phyloP scores from a whole-genome alignment of 2,113 vertebrate genomes.

The Lipotes vexillifer region DNA sequence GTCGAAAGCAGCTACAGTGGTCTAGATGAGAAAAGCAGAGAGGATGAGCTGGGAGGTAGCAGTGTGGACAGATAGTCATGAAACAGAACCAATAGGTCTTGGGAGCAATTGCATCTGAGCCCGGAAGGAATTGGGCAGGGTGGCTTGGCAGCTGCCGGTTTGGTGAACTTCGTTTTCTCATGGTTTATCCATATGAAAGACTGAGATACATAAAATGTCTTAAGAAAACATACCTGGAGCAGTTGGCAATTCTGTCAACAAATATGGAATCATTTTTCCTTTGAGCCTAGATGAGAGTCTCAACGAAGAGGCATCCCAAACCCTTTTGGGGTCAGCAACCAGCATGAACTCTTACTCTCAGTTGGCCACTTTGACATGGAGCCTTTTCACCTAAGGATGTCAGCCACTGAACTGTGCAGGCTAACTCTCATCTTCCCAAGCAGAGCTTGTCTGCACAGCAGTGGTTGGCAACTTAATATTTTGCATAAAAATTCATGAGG shows the following conservation, averaged over 20 bases:
- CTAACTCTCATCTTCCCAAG: constrained; percentile 58
- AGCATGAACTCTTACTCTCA: neutral
- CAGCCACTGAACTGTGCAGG: neutral
- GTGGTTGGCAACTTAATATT: constrained; percentile 71
- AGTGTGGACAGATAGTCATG: neutral
- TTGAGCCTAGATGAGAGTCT: neutral
- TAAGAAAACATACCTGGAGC: neutral
- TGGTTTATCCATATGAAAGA: neutral
- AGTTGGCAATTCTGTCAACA: constrained; percentile 25
- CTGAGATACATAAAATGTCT: neutral
- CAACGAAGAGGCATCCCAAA: neutral
- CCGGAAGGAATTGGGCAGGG: neutral
- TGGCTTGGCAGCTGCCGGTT: neutral
- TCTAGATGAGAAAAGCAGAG: neutral
- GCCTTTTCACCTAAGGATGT: constrained; percentile 12
- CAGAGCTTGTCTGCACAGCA: constrained; percentile 56
- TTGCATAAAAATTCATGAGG: constrained; percentile 83
- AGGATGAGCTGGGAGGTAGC: neutral
- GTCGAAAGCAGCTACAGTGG: neutral
- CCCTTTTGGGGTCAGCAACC: neutral
- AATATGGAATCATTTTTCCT: constrained; percentile 11
- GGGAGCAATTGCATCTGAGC: neutral
- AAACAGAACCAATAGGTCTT: neutral
- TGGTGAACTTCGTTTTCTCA: neutral
- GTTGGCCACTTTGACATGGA: neutral